Base-by-base conservation (phyloP, 2,797 vertebrate genomes). In the Etheostoma nigrum region DNA sequence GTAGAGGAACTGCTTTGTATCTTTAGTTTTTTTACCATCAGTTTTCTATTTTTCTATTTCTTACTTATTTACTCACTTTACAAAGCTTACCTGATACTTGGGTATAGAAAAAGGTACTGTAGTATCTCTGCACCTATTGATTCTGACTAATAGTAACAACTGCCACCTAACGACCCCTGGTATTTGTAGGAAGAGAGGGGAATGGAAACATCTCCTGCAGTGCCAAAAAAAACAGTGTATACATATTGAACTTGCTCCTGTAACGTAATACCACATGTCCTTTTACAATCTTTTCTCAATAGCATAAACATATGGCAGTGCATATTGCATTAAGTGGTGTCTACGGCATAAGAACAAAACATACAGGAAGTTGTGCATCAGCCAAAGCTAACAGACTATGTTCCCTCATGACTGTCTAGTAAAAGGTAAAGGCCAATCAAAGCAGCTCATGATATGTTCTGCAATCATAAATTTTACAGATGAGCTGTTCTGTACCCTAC, bases 401-500 rank as follows among this genome's bases (percentile, higher is more conserved):
- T 63, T 77, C 64, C 76, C 77, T 48, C 54, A 9, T 66, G 83
- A 77, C 60, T 55, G 76, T 80, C 73, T 75, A 62, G 57, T 57
- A 63, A 77, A 81, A 84, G 76, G 60, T 77, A 57, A 57, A 68
- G 70, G 74, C 76, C 30, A 60, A 88, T 91, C 82, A 91, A 89
- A 88, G 85, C 77, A 48, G 49, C 70, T 72, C 30, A 19, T 63
- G 71, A 67, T 63, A 82, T 78, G 60, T 85, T 88, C 79, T 68
- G 85, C 58, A 72, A 69, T 84, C 72, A 74, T 62, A 79, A 77
- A 77, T 84, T 79, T 79, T 85, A 88, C 85, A 88, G 88, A 91
- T 86, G 90, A 91, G 86, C 76, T 82, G 76, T 65, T 82, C 71
- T 62, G 75, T 68, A 85, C 74, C 80, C 84, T 88, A 79, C 87